phyloP scores from a whole-genome alignment of 2,113 vertebrate species.

The Motacilla tschutschensis region DNA sequence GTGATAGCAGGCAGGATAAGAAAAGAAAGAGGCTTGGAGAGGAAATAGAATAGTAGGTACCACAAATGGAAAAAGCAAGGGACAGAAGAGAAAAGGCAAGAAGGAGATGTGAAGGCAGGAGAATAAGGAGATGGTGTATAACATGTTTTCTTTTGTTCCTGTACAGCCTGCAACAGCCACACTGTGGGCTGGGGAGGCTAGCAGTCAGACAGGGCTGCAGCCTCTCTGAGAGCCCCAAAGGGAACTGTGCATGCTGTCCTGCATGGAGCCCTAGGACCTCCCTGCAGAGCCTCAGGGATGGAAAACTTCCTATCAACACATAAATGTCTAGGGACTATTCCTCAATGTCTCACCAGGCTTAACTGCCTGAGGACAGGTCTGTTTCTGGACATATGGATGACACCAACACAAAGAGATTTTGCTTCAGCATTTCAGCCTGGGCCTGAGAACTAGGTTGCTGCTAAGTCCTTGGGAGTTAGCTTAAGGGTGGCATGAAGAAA shows the following conservation, averaged over 20 bases:
- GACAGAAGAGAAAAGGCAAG: not conserved
- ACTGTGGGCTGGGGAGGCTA: not conserved
- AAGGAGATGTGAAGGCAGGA: not conserved
- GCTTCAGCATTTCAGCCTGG: not conserved
- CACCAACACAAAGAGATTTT: not conserved
- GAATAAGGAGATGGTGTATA: not conserved
- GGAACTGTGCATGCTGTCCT: not conserved
- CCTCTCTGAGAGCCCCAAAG: not conserved
- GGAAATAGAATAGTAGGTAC: not conserved
- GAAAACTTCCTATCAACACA: not conserved
- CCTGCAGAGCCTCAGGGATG: not conserved
- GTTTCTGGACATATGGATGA: not conserved
- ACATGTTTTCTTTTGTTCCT: not conserved
- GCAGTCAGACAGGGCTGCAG: not conserved
- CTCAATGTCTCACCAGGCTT: not conserved
- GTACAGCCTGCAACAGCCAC: not conserved
- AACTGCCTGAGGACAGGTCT: not conserved
- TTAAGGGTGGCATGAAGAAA: not conserved
- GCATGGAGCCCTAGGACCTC: not conserved
- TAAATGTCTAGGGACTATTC: not conserved
- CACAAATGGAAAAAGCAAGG: not conserved
- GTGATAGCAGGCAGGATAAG: not conserved
- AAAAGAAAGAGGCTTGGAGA: not conserved
- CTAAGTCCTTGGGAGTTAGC: not conserved
- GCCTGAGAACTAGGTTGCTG: not conserved